These are phyloP conservation scores for Ammospiza maritima DNA, from an alignment of 2,797 vertebrate genomes.

Conservation along the genomic window DNA sequence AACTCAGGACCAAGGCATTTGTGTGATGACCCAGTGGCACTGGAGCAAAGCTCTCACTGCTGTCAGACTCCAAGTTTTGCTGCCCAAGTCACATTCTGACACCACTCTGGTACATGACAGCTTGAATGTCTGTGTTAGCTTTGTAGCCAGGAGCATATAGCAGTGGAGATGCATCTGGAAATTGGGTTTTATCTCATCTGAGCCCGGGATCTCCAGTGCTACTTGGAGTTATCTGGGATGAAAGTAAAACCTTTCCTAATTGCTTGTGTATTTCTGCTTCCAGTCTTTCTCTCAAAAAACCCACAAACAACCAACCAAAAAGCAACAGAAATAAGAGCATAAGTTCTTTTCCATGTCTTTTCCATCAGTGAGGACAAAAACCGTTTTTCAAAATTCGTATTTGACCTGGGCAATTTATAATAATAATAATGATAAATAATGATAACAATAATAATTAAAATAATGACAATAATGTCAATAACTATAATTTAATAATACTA, in stretches of 20 bases:
- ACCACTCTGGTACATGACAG: not conserved
- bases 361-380: not conserved
- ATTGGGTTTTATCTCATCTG: slow-evolving; percentile 59
- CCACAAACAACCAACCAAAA: not conserved
- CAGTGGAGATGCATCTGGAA: not conserved
- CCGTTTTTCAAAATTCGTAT: not conserved
- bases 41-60: not conserved
- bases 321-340: not conserved
- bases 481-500: not conserved
- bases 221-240: slow-evolving; percentile 29
- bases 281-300: not conserved
- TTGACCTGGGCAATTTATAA: not conserved
- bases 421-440: no score
- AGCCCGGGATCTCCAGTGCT: slow-evolving; percentile 9
- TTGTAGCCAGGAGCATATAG: not conserved
- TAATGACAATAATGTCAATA: not conserved
- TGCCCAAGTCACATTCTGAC: not conserved
- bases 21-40: not conserved
- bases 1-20: not conserved
- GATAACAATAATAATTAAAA: no score
- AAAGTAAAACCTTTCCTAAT: slow-evolving; percentile 43
- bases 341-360: not conserved
- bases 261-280: slow-evolving; percentile 22
- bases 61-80: not conserved
- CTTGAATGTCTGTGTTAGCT: slow-evolving; percentile 9